Evolutionary conservation across 2,113 vertebrate genomes (phyloP).

Genomic region (Panthera uncia): DNA sequence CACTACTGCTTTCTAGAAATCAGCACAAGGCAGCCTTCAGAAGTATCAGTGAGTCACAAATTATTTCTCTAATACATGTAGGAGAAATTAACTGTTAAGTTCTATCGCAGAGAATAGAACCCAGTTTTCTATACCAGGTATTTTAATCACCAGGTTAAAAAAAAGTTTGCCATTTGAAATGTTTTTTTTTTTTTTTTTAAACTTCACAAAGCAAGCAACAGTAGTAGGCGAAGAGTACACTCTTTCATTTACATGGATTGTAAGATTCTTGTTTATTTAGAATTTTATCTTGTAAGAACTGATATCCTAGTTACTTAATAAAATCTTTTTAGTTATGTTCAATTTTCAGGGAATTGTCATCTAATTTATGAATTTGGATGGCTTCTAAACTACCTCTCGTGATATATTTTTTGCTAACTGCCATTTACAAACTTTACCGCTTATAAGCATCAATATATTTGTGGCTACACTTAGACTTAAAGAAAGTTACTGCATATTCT

Average conservation of each 20-base stretch:
- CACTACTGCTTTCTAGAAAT: not conserved
- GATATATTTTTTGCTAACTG: not conserved
- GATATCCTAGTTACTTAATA: not conserved
- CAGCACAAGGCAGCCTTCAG: not conserved
- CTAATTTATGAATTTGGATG: not conserved
- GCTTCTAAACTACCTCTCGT: not conserved
- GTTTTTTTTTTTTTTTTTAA: not conserved
- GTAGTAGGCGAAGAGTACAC: not conserved
- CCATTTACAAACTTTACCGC: not conserved
- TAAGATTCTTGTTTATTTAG: not conserved
- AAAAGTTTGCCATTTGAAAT: not conserved
- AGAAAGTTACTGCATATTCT: not conserved
- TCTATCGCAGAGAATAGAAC: not conserved
- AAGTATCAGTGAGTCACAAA: not conserved
- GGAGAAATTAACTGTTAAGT: not conserved
- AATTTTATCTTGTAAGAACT: not conserved
- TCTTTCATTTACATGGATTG: not conserved
- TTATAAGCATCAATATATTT: not conserved
- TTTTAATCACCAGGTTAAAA: constrained; percentile 7
- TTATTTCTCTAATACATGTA: not conserved
- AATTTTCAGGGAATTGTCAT: not conserved
- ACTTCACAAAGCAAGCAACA: not conserved
- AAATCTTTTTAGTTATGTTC: not conserved
- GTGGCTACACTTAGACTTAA: not conserved
- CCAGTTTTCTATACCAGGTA: not conserved